Evolutionary conservation across 2,888 invertebrate genomes (phyloP).

Genomic region (Lasioglossum figueresi): DNA sequence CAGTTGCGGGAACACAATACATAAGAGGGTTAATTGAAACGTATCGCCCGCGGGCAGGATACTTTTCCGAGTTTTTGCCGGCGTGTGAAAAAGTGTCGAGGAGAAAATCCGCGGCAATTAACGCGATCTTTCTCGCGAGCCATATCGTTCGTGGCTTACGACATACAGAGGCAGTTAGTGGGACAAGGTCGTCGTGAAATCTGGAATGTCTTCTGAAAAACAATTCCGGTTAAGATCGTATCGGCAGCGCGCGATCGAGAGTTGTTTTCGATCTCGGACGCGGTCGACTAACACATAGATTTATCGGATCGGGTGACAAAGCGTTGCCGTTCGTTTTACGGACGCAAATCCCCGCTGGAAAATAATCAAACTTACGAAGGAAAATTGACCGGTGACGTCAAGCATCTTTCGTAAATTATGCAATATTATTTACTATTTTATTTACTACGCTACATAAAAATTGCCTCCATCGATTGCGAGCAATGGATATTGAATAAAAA

Average conservation of each 20-base stretch:
- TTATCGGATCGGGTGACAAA: conserved; percentile 10
- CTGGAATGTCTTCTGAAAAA: conserved; percentile 59
- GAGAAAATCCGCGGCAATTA: conserved; percentile 27
- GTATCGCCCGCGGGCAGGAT: background rate
- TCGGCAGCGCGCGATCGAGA: background rate
- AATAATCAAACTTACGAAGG: background rate
- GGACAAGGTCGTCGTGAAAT: conserved; percentile 58
- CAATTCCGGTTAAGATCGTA: conserved; percentile 37
- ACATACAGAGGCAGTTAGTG: conserved; percentile 37
- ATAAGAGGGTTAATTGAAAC: background rate
- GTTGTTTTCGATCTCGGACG: background rate
- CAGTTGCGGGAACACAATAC: background rate
- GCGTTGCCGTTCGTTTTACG: background rate
- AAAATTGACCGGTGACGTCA: background rate
- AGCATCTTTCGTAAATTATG: background rate
- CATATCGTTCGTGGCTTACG: conserved; percentile 35
- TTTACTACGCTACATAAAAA: background rate
- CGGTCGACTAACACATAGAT: background rate
- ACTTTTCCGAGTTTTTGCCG: background rate
- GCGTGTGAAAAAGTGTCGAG: background rate
- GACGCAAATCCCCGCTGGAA: background rate
- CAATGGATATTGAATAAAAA: no score
- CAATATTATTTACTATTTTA: background rate
- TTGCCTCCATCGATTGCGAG: no score
- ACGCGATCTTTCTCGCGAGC: conserved; percentile 1